A percentile compares a stretch with the other conserved stretches of the same genome.
Conservation (phyloP, 30 jellyfish, hydroid and myxozoan genomes). For the Rhopilema esculentum region DNA sequence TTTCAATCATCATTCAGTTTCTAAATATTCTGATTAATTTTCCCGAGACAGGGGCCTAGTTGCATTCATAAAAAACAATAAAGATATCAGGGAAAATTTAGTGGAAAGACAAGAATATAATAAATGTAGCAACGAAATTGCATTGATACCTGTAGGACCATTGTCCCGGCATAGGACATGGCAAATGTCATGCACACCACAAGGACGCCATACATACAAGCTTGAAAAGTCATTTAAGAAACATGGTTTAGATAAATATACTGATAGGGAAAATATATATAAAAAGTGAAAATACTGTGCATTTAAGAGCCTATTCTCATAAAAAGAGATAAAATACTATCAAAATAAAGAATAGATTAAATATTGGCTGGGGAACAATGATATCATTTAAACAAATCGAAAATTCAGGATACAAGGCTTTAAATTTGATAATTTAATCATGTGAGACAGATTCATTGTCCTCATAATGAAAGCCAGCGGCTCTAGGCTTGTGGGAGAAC, state of each 20-base stretch:
- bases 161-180: conserved; percentile 64
- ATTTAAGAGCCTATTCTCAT: too few species aligned
- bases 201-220: conserved; percentile 15
- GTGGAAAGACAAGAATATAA: neutral
- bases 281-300: too few species aligned
- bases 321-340: too few species aligned
- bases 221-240: neutral
- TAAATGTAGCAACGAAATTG: neutral
- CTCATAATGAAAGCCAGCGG: neutral
- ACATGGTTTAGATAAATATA: neutral
- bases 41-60: too few species aligned
- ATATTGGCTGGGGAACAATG: too few species aligned
- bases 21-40: too few species aligned
- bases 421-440: too few species aligned
- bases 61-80: neutral
- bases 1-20: too few species aligned
- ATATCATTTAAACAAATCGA: too few species aligned
- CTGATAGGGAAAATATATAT: neutral
- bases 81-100: neutral
- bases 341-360: too few species aligned
- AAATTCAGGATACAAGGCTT: too few species aligned
- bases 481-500: neutral
- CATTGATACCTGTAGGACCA: conserved; percentile 62
- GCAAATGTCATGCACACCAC: conserved; percentile 19
- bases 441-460: too few species aligned